Evolutionary conservation across 2,888 invertebrate genomes (phyloP).

Genomic region (Ectemnius cavifrons): DNA sequence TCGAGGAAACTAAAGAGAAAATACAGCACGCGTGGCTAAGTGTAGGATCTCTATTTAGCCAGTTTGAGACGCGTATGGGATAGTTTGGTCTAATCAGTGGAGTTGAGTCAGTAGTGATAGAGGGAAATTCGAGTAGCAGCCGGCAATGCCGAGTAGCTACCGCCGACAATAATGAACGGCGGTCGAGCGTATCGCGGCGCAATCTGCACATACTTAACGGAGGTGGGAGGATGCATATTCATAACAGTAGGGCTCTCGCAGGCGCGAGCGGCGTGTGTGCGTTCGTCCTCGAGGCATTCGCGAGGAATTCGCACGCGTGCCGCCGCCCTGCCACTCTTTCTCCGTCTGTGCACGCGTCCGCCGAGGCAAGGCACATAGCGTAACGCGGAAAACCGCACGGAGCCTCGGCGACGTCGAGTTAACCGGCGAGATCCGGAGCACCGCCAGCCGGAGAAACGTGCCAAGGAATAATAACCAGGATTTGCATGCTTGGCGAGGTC

Average conservation of each 20-base stretch:
- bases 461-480: slow-evolving; percentile 30
- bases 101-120: slow-evolving; percentile 35
- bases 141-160: slow-evolving; percentile 68
- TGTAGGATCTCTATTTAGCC: background rate
- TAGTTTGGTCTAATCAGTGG: background rate
- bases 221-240: slow-evolving; percentile 76
- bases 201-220: slow-evolving; percentile 77
- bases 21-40: background rate
- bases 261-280: slow-evolving; percentile 58
- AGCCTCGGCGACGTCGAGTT: slow-evolving; percentile 25
- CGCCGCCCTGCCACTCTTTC: slow-evolving; percentile 26
- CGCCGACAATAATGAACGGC: slow-evolving; percentile 77
- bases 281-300: slow-evolving; percentile 41
- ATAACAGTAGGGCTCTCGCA: slow-evolving; percentile 65
- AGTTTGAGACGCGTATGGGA: background rate
- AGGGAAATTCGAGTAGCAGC: slow-evolving; percentile 48
- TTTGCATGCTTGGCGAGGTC: slow-evolving; percentile 23
- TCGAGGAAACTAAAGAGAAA: too few species aligned
- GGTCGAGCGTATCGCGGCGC: slow-evolving; percentile 75
- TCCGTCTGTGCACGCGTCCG: slow-evolving; percentile 27
- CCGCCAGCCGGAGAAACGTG: slow-evolving; percentile 3
- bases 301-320: slow-evolving; percentile 38
- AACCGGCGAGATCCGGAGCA: slow-evolving; percentile 37
- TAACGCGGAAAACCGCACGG: slow-evolving; percentile 30
- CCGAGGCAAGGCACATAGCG: slow-evolving; percentile 14